These are phyloP conservation scores for Pedionomus torquatus DNA, from an alignment of 2,113 vertebrate species.

Conservation along the genomic window DNA sequence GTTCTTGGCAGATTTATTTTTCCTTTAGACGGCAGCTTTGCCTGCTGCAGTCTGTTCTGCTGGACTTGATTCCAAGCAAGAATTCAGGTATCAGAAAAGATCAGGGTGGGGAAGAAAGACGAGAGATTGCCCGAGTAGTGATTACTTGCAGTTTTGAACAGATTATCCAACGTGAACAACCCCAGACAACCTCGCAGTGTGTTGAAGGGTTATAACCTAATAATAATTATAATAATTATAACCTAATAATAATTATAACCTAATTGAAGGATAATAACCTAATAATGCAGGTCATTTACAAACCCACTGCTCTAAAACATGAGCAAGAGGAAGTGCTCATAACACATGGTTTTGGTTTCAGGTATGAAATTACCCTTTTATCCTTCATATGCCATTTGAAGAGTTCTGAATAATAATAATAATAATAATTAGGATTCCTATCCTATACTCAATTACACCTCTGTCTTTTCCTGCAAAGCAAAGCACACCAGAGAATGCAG, in stretches of 20 bases:
- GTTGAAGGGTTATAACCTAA: background rate
- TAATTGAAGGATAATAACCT: too few species aligned
- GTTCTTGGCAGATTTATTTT: background rate
- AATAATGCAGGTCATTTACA: background rate
- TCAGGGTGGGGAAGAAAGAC: background rate
- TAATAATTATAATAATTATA: too few species aligned
- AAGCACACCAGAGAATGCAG: background rate
- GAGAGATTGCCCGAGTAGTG: background rate
- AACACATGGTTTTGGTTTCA: background rate
- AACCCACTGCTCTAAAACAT: background rate
- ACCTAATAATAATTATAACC: too few species aligned
- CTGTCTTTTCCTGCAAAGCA: background rate
- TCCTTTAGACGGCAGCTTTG: background rate
- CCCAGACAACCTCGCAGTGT: background rate
- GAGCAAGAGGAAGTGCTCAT: background rate
- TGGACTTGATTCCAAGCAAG: background rate
- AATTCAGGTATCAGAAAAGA: background rate
- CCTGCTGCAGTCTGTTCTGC: background rate
- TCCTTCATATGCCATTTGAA: background rate
- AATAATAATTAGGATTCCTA: background rate
- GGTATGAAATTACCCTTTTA: background rate
- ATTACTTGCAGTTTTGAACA: background rate
- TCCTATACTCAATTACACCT: background rate
- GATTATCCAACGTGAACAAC: background rate
- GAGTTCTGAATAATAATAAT: background rate